These are phyloP conservation scores for Heliornis fulica DNA, from an alignment of 2,113 vertebrate genomes.

Conservation along the genomic window DNA sequence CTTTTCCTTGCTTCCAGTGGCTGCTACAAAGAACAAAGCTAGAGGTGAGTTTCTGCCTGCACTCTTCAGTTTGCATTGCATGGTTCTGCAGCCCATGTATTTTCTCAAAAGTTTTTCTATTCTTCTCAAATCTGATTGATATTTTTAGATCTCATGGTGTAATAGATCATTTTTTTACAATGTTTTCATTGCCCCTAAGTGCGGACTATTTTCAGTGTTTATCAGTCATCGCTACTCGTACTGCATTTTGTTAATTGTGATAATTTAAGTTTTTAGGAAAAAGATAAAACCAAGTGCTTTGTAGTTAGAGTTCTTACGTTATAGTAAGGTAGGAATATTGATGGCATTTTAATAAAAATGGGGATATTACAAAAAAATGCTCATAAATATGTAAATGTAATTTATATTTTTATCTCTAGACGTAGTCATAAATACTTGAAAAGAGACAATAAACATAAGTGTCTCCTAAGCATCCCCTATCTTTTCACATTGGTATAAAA, in stretches of 20 bases:
- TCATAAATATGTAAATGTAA: constrained; percentile 50
- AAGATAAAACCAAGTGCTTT: not conserved
- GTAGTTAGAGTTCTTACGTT: not conserved
- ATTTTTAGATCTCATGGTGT: not conserved
- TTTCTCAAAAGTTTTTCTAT: not conserved
- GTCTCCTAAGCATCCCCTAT: not conserved
- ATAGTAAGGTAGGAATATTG: not conserved
- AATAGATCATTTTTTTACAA: not conserved
- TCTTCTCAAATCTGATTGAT: not conserved
- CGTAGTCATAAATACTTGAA: constrained; percentile 36
- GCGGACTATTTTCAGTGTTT: not conserved
- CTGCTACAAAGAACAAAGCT: constrained; percentile 80
- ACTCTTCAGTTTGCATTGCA: constrained; percentile 49
- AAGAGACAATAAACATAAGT: not conserved
- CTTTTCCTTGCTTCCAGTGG: constrained; percentile 79
- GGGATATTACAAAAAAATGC: not conserved
- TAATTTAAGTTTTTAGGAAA: not conserved
- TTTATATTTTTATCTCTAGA: constrained; percentile 37
- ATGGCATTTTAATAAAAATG: not conserved
- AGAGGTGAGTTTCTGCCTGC: constrained; percentile 78
- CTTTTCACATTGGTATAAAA: not conserved
- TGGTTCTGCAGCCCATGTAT: constrained; percentile 21
- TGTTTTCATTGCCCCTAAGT: not conserved
- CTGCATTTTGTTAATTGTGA: not conserved
- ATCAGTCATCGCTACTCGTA: not conserved